Conservation (phyloP, 64 coral and sea anemone species). For the Anthopleura sola region DNA sequence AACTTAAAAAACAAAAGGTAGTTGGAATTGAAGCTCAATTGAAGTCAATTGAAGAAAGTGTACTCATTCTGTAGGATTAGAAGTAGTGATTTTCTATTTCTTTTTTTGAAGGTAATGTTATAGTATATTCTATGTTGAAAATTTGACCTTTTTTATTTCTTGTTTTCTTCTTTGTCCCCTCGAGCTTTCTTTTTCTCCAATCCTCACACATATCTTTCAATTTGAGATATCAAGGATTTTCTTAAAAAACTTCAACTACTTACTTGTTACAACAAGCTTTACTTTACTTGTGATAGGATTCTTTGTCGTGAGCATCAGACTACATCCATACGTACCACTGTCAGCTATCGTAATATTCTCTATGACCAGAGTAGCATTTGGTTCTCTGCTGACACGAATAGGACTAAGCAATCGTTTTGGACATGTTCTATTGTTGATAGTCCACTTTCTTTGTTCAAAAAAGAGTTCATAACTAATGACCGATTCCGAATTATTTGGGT, state of each 20-base stretch:
- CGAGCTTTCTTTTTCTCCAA: too few species aligned
- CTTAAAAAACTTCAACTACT: not conserved
- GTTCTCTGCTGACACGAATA: not conserved
- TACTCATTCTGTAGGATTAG: too few species aligned
- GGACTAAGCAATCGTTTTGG: not conserved
- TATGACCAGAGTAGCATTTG: not conserved
- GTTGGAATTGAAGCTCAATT: too few species aligned
- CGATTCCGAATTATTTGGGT: not conserved
- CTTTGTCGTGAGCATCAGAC: not conserved
- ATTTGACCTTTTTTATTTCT: too few species aligned
- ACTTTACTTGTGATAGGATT: not conserved
- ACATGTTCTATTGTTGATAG: not conserved
- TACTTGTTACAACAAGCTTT: not conserved
- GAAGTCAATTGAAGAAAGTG: too few species aligned
- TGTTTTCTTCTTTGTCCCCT: too few species aligned
- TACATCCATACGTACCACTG: constrained; percentile 7
- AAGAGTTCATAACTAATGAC: not conserved
- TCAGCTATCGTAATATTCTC: not conserved
- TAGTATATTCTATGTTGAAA: too few species aligned
- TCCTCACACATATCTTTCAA: too few species aligned
- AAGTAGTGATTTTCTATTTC: too few species aligned
- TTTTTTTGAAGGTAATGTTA: too few species aligned
- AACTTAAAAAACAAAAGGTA: too few species aligned
- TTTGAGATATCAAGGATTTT: too few species aligned
- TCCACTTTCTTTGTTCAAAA: not conserved